Evolutionary conservation across 1,140 invertebrate genomes (phyloP).

Genomic region (Telenomus remus): DNA sequence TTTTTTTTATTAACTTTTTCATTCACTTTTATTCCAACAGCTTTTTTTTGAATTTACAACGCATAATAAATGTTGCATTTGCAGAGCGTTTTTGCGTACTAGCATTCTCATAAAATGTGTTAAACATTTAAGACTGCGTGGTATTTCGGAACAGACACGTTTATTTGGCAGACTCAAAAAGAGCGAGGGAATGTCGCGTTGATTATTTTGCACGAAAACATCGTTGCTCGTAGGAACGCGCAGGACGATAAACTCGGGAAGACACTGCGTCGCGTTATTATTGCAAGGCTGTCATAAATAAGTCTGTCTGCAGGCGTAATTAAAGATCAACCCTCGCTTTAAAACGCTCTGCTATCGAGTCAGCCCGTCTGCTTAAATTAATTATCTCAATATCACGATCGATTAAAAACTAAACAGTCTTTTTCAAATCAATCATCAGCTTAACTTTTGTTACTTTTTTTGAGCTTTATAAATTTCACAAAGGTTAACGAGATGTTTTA

Average conservation of each 20-base stretch:
- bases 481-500: too few relatives aligned
- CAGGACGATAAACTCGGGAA: slow-evolving; percentile 53
- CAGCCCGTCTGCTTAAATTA: slow-evolving; percentile 54
- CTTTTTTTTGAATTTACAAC: too few relatives aligned
- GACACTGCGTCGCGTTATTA: slow-evolving; percentile 49
- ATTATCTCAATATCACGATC: slow-evolving; percentile 49
- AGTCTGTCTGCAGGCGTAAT: slow-evolving; percentile 47
- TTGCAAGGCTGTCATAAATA: slow-evolving; percentile 57
- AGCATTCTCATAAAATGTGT: too few relatives aligned
- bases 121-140: slow-evolving; percentile 19
- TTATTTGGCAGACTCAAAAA: slow-evolving; percentile 32
- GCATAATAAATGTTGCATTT: too few relatives aligned
- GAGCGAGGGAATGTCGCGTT: slow-evolving; percentile 41
- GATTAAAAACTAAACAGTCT: not conserved
- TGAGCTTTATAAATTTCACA: too few relatives aligned
- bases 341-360: slow-evolving; percentile 59
- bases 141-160: slow-evolving; percentile 23
- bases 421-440: too few relatives aligned
- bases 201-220: slow-evolving; percentile 58
- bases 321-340: slow-evolving; percentile 52
- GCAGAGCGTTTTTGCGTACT: too few relatives aligned
- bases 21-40: too few relatives aligned
- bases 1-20: too few relatives aligned
- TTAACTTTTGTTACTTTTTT: too few relatives aligned
- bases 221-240: slow-evolving; percentile 38